Evolutionary conservation across 2,888 invertebrate genomes (phyloP).

Genomic region (Crossocerus cetratus): DNA sequence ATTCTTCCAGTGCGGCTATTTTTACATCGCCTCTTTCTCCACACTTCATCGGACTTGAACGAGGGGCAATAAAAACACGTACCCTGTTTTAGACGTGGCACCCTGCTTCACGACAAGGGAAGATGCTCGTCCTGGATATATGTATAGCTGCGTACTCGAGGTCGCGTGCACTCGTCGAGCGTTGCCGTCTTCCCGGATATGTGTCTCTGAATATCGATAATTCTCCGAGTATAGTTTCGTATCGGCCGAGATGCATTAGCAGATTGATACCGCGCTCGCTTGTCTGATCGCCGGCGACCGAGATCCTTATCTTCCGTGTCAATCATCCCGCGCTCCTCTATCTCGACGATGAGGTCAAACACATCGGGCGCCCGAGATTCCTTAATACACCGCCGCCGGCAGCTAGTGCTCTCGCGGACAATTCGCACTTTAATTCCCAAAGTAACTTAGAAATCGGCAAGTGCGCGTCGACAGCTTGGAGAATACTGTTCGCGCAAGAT

Average conservation of each 20-base stretch:
- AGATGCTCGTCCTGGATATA: neutral
- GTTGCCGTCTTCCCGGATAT: too few relatives aligned
- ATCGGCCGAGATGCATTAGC: neutral
- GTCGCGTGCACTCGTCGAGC: neutral
- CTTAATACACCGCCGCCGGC: too few relatives aligned
- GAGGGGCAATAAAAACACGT: neutral
- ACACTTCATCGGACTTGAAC: neutral
- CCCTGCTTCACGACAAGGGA: neutral
- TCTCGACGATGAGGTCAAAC: too few relatives aligned
- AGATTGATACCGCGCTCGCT: neutral
- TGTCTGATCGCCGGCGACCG: neutral
- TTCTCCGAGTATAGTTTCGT: neutral
- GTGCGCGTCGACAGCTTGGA: too few relatives aligned
- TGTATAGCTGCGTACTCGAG: neutral
- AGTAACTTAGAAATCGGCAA: too few relatives aligned
- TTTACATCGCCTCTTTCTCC: neutral
- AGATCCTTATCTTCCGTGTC: too few relatives aligned
- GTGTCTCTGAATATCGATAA: slow-evolving; percentile 3
- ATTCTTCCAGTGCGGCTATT: neutral
- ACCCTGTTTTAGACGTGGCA: neutral
- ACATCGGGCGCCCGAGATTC: too few relatives aligned
- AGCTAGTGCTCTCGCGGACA: too few relatives aligned
- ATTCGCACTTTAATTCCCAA: too few relatives aligned
- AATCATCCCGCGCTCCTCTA: too few relatives aligned
- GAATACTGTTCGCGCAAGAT: too few relatives aligned